Base-by-base conservation (phyloP, 1,140 invertebrate species). In the Bombus impatiens region DNA sequence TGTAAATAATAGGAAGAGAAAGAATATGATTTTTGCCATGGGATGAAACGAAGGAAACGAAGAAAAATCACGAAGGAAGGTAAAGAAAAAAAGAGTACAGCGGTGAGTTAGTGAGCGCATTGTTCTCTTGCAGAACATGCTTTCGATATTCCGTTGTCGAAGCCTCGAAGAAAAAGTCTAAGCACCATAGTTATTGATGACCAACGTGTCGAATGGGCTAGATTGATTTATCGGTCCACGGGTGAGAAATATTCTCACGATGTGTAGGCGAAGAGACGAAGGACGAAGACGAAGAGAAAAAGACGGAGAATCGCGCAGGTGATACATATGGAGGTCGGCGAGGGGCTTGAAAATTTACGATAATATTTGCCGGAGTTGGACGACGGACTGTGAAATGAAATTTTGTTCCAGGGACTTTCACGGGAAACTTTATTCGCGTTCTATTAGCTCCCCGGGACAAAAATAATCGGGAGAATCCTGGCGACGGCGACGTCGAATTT, bases 101-200 rank as follows among this genome's bases (percentile, higher is more conserved):
- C 3, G 22, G 35, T 15, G 47, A 22, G 25, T 53, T 32, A 42
- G 15, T 37, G 10, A 59, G n/a, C 44, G 18, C 32, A 37, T 35
- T 25, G 67, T 53, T 12, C 35, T 37, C 22, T n/a, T 6, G n/a
- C 35, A 37, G 35, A 3, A 28, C 3, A 65, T 57, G 76, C 32
- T 74, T 78, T 88, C 80, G 83, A 88, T 88, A 87, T 87, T 87
- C 82, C 82, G 59, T 78, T 78, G 82, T 59, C 47, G 75, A 53
- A 78, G 62, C 85, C 75, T 35, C 32, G 28, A 37, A 62, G 87
- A 90, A 90, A 86, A 91, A 87, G 81, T 84, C 84, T 87, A 90
- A 90, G 88, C 89, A 82, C 84, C 83, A 37, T 53, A 62, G 89
- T 91, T 91, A 91, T 91, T 90, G 89, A 91, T 87, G 90, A 90